phyloP scores from a whole-genome alignment of 2,888 invertebrate genomes.

The Erpobdella octoculata region DNA sequence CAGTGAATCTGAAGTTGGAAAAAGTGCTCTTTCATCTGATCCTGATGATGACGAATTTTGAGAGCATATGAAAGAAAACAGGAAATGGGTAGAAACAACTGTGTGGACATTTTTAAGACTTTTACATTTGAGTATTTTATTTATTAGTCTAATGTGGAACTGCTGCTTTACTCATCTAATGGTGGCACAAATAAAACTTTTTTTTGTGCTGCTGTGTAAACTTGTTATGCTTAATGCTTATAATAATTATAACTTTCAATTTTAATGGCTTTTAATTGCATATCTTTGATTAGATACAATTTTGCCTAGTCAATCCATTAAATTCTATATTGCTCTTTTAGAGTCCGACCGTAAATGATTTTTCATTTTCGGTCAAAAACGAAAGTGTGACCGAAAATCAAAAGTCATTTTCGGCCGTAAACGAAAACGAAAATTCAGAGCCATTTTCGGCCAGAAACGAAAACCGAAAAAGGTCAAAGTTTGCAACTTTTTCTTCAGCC shows the following conservation, averaged over 20 bases:
- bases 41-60: not conserved
- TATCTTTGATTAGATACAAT: too few species aligned
- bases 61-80: not conserved
- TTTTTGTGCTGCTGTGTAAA: not conserved
- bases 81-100: not conserved
- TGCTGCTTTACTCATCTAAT: slow-evolving; percentile 19
- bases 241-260: not conserved
- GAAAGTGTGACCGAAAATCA: too few species aligned
- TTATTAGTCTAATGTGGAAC: not conserved
- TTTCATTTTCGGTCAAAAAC: too few species aligned
- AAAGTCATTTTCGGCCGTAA: too few species aligned
- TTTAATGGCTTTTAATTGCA: not conserved
- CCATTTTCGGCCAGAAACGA: too few species aligned
- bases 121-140: not conserved
- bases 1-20: not conserved
- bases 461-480: too few species aligned
- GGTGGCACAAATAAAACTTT: not conserved
- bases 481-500: too few species aligned
- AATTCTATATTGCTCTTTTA: too few species aligned
- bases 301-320: too few species aligned
- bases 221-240: not conserved
- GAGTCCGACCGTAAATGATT: too few species aligned
- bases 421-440: too few species aligned
- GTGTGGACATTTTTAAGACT: not conserved
- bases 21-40: not conserved